Percentiles rank a stretch among this genome's conserved stretches.
Evolutionary conservation across 2,113 vertebrate species (phyloP).

Genomic region (Bucco capensis): DNA sequence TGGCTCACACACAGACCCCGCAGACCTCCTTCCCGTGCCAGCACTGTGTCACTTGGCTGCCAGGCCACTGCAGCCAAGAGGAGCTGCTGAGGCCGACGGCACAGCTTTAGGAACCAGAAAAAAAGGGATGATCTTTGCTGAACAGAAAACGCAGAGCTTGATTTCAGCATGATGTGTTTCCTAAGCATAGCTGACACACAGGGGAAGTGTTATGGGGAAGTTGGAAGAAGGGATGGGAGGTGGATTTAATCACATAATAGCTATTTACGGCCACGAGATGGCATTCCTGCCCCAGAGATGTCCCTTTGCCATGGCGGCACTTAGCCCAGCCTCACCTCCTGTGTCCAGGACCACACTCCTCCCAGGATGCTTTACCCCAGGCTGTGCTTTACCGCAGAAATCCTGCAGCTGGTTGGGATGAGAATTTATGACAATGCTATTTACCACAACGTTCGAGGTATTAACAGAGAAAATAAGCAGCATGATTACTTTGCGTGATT

Average conservation of each 20-base stretch:
- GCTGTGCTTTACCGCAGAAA: neutral
- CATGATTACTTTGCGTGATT: neutral
- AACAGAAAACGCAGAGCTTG: neutral
- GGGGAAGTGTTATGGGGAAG: neutral
- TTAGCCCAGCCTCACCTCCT: neutral
- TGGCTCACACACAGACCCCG: neutral
- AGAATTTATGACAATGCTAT: neutral
- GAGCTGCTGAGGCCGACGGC: neutral
- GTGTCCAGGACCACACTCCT: neutral
- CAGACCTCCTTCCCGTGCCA: neutral
- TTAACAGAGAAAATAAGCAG: neutral
- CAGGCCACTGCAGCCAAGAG: constrained; percentile 25
- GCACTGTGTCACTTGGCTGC: neutral
- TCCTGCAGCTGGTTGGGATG: neutral
- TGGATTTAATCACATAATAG: constrained; percentile 6
- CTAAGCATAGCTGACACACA: neutral
- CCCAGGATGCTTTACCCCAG: neutral
- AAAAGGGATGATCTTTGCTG: neutral
- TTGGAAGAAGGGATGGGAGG: neutral
- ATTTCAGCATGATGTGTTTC: neutral
- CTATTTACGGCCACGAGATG: constrained; percentile 66
- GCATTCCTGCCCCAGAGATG: constrained; percentile 53
- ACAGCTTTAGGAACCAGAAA: constrained; percentile 26
- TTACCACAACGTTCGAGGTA: neutral
- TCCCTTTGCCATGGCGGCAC: neutral